These are phyloP conservation scores for Ispidina lecontei DNA, from an alignment of 2,797 vertebrate genomes.

Conservation along the genomic window DNA sequence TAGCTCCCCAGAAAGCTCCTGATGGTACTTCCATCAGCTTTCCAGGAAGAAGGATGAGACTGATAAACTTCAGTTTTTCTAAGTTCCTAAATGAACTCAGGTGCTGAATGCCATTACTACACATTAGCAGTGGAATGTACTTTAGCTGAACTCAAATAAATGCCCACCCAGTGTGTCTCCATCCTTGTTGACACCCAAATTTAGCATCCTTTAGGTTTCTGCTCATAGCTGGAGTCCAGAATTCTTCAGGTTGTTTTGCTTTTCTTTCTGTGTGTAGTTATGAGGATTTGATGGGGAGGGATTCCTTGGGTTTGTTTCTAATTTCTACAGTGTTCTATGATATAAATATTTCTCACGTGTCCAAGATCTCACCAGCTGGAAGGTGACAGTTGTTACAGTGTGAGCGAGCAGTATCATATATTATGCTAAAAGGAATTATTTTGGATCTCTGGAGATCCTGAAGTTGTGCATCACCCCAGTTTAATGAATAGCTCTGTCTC, in stretches of 20 bases:
- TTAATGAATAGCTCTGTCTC: constrained; percentile 59
- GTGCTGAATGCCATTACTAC: not conserved
- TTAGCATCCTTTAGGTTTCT: not conserved
- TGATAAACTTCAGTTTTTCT: not conserved
- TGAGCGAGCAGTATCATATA: not conserved
- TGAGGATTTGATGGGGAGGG: not conserved
- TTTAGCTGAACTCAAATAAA: not conserved
- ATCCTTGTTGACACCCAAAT: not conserved
- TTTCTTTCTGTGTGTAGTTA: not conserved
- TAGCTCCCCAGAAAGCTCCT: not conserved
- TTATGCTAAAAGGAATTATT: not conserved
- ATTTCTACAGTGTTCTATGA: not conserved
- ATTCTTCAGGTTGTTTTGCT: not conserved
- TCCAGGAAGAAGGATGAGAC: not conserved
- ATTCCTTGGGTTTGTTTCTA: not conserved
- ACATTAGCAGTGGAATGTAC: not conserved
- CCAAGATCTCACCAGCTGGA: not conserved
- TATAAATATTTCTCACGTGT: not conserved
- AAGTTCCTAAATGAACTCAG: not conserved
- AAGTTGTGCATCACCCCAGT: not conserved
- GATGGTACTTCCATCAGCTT: not conserved
- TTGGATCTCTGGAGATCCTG: not conserved
- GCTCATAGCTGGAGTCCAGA: not conserved
- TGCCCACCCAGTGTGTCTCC: not conserved
- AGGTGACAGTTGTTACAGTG: not conserved